These are phyloP conservation scores for Coboldia fuscipes DNA, from an alignment of 1,140 invertebrate genomes.

Conservation along the genomic window DNA sequence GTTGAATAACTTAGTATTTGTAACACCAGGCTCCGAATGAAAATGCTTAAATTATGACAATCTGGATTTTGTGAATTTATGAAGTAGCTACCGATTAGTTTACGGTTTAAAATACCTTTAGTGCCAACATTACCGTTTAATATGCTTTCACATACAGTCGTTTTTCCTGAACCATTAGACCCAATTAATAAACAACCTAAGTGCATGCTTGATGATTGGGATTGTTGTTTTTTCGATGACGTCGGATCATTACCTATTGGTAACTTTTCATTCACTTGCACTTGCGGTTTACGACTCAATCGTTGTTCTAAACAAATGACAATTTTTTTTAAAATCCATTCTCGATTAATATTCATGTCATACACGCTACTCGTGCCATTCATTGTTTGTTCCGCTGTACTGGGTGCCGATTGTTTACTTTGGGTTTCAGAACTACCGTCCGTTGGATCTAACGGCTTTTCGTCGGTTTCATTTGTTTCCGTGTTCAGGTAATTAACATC, in stretches of 20 bases:
- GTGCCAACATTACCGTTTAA: slow-evolving; percentile 21
- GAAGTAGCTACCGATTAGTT: slow-evolving; percentile 64
- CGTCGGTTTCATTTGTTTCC: slow-evolving; percentile 5
- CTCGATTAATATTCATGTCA: slow-evolving; percentile 28
- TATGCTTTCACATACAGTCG: slow-evolving; percentile 41
- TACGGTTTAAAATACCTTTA: slow-evolving; percentile 35
- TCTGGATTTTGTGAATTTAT: slow-evolving; percentile 30
- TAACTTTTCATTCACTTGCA: neutral
- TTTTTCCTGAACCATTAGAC: slow-evolving; percentile 59
- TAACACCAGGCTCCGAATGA: slow-evolving; percentile 61
- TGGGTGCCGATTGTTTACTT: neutral
- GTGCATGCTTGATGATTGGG: slow-evolving; percentile 10
- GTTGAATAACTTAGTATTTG: slow-evolving; percentile 48
- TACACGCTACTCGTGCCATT: neutral
- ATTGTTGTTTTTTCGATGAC: neutral
- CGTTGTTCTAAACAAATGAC: slow-evolving; percentile 70
- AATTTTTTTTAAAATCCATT: slow-evolving; percentile 92
- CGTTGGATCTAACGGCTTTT: slow-evolving; percentile 9
- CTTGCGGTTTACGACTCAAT: slow-evolving; percentile 25
- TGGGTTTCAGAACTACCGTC: slow-evolving; percentile 8
- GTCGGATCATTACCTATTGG: neutral
- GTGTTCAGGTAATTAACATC: slow-evolving; percentile 7
- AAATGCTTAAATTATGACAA: slow-evolving; percentile 49
- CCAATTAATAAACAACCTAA: slow-evolving; percentile 19
- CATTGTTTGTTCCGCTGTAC: neutral